Conservation (phyloP, 1,140 invertebrate genomes). For the Cotesia vestalis region DNA sequence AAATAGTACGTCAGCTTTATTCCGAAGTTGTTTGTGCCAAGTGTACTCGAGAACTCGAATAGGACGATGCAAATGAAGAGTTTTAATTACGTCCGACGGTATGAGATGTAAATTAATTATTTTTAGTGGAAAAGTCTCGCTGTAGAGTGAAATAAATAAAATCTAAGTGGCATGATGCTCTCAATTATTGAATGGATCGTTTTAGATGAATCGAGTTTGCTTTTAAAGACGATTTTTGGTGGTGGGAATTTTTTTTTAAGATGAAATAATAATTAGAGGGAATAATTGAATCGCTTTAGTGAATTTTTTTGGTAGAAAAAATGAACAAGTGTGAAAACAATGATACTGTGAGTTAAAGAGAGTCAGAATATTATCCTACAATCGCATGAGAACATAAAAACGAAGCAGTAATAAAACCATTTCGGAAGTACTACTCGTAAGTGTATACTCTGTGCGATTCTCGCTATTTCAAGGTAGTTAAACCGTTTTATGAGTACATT, state of each 20-base stretch:
- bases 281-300: neutral
- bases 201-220: neutral
- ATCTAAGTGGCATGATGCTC: slow-evolving; percentile 23
- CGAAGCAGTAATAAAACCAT: slow-evolving; percentile 29
- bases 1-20: slow-evolving; percentile 18
- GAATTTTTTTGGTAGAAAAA: no score
- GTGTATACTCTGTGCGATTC: slow-evolving; percentile 11
- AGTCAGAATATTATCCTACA: slow-evolving; percentile 16
- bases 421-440: slow-evolving; percentile 10
- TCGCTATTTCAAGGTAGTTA: slow-evolving; percentile 24
- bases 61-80: slow-evolving; percentile 35
- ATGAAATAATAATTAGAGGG: no score
- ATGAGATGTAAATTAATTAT: slow-evolving; percentile 35
- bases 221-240: no score
- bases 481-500: slow-evolving; percentile 12
- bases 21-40: slow-evolving; percentile 24
- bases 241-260: no score
- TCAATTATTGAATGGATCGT: slow-evolving; percentile 17
- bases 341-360: neutral
- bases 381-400: slow-evolving; percentile 31
- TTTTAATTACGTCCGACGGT: slow-evolving; percentile 29
- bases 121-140: slow-evolving; percentile 19
- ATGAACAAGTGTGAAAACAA: neutral
- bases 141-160: slow-evolving; percentile 27
- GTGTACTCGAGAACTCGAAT: slow-evolving; percentile 25